phyloP scores from a whole-genome alignment of 2,113 vertebrate species.

The Myrmophylax atrothorax region DNA sequence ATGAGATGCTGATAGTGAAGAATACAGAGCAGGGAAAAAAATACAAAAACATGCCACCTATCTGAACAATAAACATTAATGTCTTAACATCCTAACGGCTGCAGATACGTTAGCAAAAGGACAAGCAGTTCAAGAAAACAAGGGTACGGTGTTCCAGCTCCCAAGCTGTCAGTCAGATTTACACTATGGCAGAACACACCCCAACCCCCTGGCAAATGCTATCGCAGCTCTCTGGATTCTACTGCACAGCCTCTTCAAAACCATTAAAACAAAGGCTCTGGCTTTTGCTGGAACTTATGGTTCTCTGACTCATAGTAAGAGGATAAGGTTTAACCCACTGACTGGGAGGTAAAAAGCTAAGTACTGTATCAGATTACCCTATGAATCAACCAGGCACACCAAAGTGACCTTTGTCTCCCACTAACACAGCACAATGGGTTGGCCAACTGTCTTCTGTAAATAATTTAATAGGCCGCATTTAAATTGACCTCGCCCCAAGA shows the following conservation, averaged over 20 bases:
- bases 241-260: slow-evolving; percentile 14
- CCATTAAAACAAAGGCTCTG: slow-evolving; percentile 12
- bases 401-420: slow-evolving; percentile 72
- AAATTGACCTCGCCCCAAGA: slow-evolving; percentile 39
- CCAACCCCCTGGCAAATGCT: neutral
- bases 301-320: slow-evolving; percentile 58
- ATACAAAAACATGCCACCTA: neutral
- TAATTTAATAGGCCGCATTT: slow-evolving; percentile 79
- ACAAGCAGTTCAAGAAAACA: neutral
- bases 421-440: slow-evolving; percentile 55
- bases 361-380: slow-evolving; percentile 70
- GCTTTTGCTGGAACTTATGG: slow-evolving; percentile 44
- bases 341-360: slow-evolving; percentile 40
- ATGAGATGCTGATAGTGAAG: neutral
- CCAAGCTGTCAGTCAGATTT: neutral
- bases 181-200: neutral
- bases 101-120: neutral
- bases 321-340: slow-evolving; percentile 53
- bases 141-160: neutral
- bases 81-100: neutral
- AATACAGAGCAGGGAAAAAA: neutral
- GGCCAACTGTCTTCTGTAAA: slow-evolving; percentile 79
- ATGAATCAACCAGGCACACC: slow-evolving; percentile 63
- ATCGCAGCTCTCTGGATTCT: neutral
- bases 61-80: neutral